Evolutionary conservation across 2,888 invertebrate genomes (phyloP).

Genomic region (Mellilla xanthometata): DNA sequence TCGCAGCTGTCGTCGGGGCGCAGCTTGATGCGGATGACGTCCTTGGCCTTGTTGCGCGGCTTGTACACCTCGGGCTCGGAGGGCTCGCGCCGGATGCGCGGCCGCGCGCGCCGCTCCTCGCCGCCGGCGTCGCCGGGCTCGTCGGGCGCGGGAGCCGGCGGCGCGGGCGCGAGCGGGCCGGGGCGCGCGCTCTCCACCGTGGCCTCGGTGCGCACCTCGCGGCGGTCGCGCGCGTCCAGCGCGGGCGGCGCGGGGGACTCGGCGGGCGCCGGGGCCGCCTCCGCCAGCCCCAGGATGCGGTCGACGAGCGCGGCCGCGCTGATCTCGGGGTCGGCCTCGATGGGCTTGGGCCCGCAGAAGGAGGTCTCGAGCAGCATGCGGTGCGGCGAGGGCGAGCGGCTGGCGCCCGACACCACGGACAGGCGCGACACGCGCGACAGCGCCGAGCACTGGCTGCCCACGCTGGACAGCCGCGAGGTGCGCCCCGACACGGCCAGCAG

Average conservation of each 20-base stretch:
- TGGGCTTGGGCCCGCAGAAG: slow-evolving; percentile 93
- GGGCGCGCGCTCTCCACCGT: slow-evolving; percentile 51
- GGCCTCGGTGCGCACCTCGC: slow-evolving; percentile 65
- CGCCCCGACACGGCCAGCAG: slow-evolving; percentile 89
- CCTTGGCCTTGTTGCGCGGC: slow-evolving; percentile 56
- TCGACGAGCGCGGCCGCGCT: slow-evolving; percentile 74
- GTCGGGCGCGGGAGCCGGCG: slow-evolving; percentile 43
- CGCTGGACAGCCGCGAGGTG: slow-evolving; percentile 88
- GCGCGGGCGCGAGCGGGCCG: slow-evolving; percentile 7
- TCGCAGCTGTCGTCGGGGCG: slow-evolving; percentile 86
- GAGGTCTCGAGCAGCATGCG: slow-evolving; percentile 95
- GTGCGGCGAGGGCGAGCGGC: slow-evolving; percentile 94
- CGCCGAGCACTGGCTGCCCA: slow-evolving; percentile 88
- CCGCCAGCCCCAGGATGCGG: slow-evolving; percentile 68
- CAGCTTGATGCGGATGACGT: slow-evolving; percentile 85
- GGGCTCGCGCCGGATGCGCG: slow-evolving; percentile 53
- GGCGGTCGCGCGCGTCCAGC: slow-evolving; percentile 55
- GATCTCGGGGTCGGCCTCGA: slow-evolving; percentile 76
- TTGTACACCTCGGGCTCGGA: slow-evolving; percentile 65
- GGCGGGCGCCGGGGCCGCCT: slow-evolving; percentile 39
- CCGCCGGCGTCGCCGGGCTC: slow-evolving; percentile 56
- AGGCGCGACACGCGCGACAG: slow-evolving; percentile 61
- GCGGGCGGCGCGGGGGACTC: slow-evolving; percentile 26
- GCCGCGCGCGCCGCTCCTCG: slow-evolving; percentile 57
- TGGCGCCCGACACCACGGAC: slow-evolving; percentile 77